Evolutionary conservation across 35 echinoderm and acorn worm genomes (phyloP), one percentile per base, ranked within the genome.

Genomic region (Stichopus chloronotus): DNA sequence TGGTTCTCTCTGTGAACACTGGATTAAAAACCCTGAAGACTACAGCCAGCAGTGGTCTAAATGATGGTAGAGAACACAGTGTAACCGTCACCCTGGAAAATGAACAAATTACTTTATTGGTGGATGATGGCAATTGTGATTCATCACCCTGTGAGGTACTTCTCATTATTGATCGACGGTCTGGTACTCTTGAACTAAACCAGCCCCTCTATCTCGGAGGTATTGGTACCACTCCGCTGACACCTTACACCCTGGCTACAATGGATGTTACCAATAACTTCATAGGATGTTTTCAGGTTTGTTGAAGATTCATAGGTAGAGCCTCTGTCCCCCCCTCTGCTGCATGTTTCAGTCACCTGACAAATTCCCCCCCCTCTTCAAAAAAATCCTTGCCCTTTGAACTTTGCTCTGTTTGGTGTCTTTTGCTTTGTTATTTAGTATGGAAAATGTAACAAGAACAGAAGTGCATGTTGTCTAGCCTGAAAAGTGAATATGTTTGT

Each of bases 231-330:
- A 43, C 30, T 43, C 69, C 61, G 16, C 87, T 93, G 4, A 95
- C 95, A 9, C 92, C 97, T 8, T 99, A 99, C 92, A 95, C 95
- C 25, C 30, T 96, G 11, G 95, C 97, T 1, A 96, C 95, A 72
- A 83, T 99, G 53, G 60, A 96, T 55, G 93, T 95, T 56, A 87
- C 77, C 14, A 57, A 94, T 58, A 99, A 92, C 59, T 99, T 96
- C 79, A 94, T 94, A 78, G 97, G 97, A 7, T 99, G 97, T 30
- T 90, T 99, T 63, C 87, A 99, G 97, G 97, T 99, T 83, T 81
- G 83, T 19, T 65, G 61, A 65, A 17, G 4, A 14, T 65, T 43
- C 30, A 43, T 43, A 43, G 30, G 3, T 43, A 43, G 30, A 43
- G 30, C 30, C 30, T 43, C 30, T 43, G 30, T 3, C 30, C 30